Conservation (phyloP, 2,113 vertebrate genomes). For the Ictidomys tridecemlineatus region DNA sequence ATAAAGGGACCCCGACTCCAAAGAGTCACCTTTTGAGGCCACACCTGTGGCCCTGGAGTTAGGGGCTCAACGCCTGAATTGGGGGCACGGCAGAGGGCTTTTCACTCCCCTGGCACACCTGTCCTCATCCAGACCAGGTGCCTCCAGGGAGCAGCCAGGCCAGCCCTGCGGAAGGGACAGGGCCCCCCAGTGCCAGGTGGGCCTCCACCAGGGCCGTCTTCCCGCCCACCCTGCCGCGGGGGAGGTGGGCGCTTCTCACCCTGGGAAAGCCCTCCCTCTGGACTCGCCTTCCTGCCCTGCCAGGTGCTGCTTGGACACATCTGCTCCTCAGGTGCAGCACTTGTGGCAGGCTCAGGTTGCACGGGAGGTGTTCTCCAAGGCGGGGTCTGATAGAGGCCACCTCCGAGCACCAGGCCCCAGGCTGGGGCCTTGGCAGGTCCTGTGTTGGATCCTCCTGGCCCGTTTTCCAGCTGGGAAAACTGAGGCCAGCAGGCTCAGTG, state of each 20-base stretch:
- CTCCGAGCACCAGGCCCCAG: rapidly evolving
- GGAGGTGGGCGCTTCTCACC: not conserved
- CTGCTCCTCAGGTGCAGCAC: not conserved
- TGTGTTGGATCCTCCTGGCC: too few species aligned
- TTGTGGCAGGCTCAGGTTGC: not conserved
- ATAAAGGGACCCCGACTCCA: not conserved
- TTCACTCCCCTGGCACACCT: not conserved
- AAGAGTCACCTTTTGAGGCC: too few species aligned
- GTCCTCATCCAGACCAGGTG: not conserved
- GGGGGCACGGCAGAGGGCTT: not conserved
- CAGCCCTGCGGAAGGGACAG: not conserved
- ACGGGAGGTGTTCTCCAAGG: too few species aligned
- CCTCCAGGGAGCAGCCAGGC: too few species aligned
- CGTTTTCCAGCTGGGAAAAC: too few species aligned
- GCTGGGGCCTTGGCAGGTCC: not conserved
- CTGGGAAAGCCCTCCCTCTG: not conserved
- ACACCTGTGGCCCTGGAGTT: not conserved
- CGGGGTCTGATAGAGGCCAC: too few species aligned
- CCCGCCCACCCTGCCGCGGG: rapidly evolving
- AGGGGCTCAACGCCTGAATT: not conserved
- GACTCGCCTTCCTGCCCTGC: not conserved
- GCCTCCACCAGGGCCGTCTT: too few species aligned
- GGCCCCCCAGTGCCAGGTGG: not conserved
- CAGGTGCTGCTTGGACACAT: too few species aligned
- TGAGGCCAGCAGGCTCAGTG: too few species aligned